These are phyloP conservation scores for Sylvilagus bachmani DNA, from an alignment of 2,113 vertebrate species.

Conservation along the genomic window DNA sequence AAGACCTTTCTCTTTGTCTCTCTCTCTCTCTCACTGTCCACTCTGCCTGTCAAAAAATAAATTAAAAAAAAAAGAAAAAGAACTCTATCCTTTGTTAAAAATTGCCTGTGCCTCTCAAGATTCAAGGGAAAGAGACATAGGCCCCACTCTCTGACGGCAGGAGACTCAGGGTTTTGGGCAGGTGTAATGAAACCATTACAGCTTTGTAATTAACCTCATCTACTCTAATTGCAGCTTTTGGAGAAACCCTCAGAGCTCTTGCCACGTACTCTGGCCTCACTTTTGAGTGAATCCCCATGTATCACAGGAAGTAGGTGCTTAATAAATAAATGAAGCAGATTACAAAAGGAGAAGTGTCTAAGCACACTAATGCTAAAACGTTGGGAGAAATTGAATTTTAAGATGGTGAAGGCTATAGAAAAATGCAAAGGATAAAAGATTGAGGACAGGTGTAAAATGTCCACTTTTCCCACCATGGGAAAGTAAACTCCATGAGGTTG, in stretches of 20 bases:
- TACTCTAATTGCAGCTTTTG: background rate
- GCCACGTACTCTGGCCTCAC: background rate
- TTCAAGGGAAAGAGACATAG: background rate
- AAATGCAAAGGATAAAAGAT: constrained; percentile 35
- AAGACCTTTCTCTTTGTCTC: too few relatives aligned
- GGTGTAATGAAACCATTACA: background rate
- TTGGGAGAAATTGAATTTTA: constrained; percentile 29
- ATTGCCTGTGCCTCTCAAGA: background rate
- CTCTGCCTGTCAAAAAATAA: too few relatives aligned
- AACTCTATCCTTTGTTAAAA: background rate
- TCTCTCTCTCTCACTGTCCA: too few relatives aligned
- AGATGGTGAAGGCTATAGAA: background rate
- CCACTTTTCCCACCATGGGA: background rate
- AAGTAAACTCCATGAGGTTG: background rate
- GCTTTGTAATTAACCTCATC: background rate
- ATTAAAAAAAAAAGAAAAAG: too few relatives aligned
- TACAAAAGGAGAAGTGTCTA: background rate
- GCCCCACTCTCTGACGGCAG: background rate
- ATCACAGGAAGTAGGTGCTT: background rate
- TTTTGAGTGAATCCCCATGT: background rate
- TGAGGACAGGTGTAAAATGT: background rate
- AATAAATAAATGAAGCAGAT: background rate
- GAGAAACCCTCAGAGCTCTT: background rate
- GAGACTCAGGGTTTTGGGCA: background rate
- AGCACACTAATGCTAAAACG: background rate